Evolutionary conservation across 2,888 invertebrate species (phyloP).

Genomic region (Pedicia rivosa): DNA sequence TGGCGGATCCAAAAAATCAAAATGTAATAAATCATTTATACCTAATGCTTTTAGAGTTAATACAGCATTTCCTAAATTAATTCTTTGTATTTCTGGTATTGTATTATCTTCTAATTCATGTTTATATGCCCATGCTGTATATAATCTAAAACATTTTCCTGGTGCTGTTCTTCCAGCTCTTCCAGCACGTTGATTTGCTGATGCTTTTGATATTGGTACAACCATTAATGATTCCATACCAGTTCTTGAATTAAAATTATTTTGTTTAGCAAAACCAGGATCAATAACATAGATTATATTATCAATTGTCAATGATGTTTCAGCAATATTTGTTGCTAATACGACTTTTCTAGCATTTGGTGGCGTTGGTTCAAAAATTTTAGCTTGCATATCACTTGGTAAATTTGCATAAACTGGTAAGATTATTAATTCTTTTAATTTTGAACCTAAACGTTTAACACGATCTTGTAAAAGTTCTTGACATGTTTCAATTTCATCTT

Average conservation of each 20-base stretch:
- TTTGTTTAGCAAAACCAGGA: slow-evolving; percentile 99
- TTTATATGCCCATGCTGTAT: slow-evolving; percentile 97
- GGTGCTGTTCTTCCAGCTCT: slow-evolving; percentile 91
- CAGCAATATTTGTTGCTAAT: slow-evolving; percentile 96
- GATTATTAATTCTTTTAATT: slow-evolving; percentile 81
- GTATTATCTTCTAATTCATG: slow-evolving; percentile 97
- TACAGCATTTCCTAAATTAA: slow-evolving; percentile 92
- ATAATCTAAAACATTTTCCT: slow-evolving; percentile 95
- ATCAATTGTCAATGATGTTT: slow-evolving; percentile 97
- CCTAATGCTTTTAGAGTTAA: slow-evolving; percentile 91
- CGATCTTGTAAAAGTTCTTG: slow-evolving; percentile 81
- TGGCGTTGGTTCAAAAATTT: slow-evolving; percentile 97
- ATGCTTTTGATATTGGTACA: slow-evolving; percentile 96
- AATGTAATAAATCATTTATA: slow-evolving; percentile 93
- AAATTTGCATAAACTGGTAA: slow-evolving; percentile 96
- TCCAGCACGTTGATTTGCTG: slow-evolving; percentile 95
- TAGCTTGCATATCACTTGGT: slow-evolving; percentile 97
- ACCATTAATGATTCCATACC: slow-evolving; percentile 98
- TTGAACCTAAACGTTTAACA: slow-evolving; percentile 79
- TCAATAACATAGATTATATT: slow-evolving; percentile 98
- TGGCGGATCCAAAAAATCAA: slow-evolving; percentile 97
- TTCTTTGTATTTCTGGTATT: slow-evolving; percentile 95
- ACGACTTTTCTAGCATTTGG: slow-evolving; percentile 93
- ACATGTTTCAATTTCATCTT: slow-evolving; percentile 82
- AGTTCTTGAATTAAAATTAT: slow-evolving; percentile 93